Percentiles rank a stretch among this genome's conserved stretches.
Evolutionary conservation across 2,113 vertebrate genomes (phyloP).

Genomic region (cattle (Bos taurus)): ARS-UCD2.0 NC_037332.1:35837501-35838000

Average conservation of each 20-base stretch:
- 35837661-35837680: not conserved
- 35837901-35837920: not conserved
- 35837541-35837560: not conserved
- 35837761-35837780: not conserved
- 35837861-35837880: not conserved
- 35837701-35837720: not conserved
- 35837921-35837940: not conserved
- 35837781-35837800: not conserved
- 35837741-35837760: not conserved
- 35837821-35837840: not conserved
- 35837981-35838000: conserved; percentile 34
- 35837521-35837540: not conserved
- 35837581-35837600: not conserved
- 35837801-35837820: not conserved
- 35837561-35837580: not conserved
- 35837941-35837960: not conserved
- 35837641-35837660: not conserved
- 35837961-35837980: conserved; percentile 23
- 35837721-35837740: not conserved
- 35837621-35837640: not conserved
- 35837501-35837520: not conserved
- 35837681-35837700: not conserved
- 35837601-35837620: not conserved
- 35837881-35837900: not conserved
- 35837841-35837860: not conserved